phyloP scores from a whole-genome alignment of 2,797 vertebrate genomes.

The Malacoctenus gilli region DNA sequence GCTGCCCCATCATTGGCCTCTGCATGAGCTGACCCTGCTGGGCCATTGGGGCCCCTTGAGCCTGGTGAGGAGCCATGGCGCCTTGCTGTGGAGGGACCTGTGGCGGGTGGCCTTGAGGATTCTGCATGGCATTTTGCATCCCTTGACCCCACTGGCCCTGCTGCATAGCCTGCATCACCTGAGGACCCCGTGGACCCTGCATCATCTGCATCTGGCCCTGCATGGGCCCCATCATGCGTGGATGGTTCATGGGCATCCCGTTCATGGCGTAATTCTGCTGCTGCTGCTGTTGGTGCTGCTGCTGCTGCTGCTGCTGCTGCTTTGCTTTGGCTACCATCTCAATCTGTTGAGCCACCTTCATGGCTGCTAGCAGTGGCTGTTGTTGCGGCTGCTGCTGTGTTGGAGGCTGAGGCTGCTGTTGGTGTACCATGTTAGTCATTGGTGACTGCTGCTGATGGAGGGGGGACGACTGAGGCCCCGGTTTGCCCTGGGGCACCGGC shows the following conservation, averaged over 20 bases:
- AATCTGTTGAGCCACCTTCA: constrained; percentile 92
- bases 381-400: constrained; percentile 51
- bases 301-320: constrained; percentile 68
- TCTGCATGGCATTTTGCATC: constrained; percentile 85
- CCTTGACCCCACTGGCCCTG: constrained; percentile 89
- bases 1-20: constrained; percentile 81
- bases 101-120: constrained; percentile 74
- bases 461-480: constrained; percentile 83
- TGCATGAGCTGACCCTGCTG: constrained; percentile 77
- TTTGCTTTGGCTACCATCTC: constrained; percentile 89
- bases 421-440: constrained; percentile 83
- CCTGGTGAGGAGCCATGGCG: constrained; percentile 70
- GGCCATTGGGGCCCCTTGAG: constrained; percentile 67
- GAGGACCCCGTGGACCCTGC: constrained; percentile 85
- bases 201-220: constrained; percentile 89
- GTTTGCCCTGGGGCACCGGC: constrained; percentile 89
- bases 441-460: constrained; percentile 88
- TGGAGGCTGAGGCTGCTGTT: constrained; percentile 78
- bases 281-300: constrained; percentile 73
- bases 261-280: constrained; percentile 88
- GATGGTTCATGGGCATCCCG: constrained; percentile 88
- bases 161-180: constrained; percentile 87
- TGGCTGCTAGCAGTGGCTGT: constrained; percentile 81
- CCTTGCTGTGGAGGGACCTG: constrained; percentile 71
- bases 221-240: constrained; percentile 87